Conservation (phyloP, 1,140 invertebrate genomes). For the Apolygus lucorum region DNA sequence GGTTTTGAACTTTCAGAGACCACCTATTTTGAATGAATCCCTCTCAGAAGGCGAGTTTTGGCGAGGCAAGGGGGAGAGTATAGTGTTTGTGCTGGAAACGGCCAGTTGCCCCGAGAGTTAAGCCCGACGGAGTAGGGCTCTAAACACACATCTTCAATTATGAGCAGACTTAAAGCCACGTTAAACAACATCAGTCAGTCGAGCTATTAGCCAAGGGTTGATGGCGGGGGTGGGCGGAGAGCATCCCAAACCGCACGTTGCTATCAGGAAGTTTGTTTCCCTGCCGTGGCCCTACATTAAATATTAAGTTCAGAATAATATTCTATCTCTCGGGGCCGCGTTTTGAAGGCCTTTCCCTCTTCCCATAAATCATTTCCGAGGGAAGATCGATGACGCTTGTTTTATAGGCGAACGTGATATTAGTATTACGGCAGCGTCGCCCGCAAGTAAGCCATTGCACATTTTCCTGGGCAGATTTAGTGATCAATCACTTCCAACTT, state of each 20-base stretch:
- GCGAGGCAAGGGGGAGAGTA: neutral
- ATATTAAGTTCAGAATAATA: neutral
- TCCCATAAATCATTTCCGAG: neutral
- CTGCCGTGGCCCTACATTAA: neutral
- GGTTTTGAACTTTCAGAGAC: neutral
- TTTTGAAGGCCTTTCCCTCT: neutral
- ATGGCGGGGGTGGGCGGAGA: neutral
- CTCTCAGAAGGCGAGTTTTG: neutral
- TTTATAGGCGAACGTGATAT: neutral
- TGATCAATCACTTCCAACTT: neutral
- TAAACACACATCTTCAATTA: conserved; percentile 1
- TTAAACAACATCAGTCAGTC: conserved; percentile 1
- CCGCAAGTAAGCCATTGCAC: neutral
- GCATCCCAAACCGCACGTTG: neutral
- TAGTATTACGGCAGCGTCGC: neutral
- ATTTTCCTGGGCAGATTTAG: neutral
- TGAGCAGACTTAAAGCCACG: neutral
- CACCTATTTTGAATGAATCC: neutral
- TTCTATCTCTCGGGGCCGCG: neutral
- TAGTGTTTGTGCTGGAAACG: neutral
- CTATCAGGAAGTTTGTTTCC: neutral
- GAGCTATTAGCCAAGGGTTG: neutral
- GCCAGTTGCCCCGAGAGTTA: neutral
- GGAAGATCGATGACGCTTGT: neutral
- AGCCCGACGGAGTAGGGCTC: neutral